Percentiles rank a stretch among this genome's conserved stretches.
phyloP scores from a whole-genome alignment of 2,888 invertebrate species.

The Campoplex capitator region DNA sequence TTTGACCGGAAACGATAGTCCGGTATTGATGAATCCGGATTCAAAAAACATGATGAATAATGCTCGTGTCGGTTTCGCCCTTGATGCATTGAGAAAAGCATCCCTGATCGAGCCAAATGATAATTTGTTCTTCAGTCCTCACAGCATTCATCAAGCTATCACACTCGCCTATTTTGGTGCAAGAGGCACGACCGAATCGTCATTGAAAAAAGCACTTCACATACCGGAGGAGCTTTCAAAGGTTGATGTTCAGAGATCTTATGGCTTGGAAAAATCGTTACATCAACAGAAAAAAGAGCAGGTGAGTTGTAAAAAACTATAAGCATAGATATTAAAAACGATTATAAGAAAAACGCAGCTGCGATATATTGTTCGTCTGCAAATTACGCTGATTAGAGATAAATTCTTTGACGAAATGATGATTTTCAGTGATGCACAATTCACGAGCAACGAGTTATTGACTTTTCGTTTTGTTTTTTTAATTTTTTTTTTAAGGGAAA shows the following conservation, averaged over 20 bases:
- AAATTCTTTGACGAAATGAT: too few species aligned
- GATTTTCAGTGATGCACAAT: background rate
- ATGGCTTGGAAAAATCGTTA: conserved; percentile 89
- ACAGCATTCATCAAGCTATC: conserved; percentile 93
- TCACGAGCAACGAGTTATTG: background rate
- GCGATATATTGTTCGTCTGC: background rate
- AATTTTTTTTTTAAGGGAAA: conserved; percentile 74
- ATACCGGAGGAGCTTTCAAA: conserved; percentile 88
- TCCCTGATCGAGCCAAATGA: conserved; percentile 88
- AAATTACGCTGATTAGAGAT: background rate
- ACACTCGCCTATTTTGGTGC: conserved; percentile 92
- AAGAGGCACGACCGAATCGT: conserved; percentile 89
- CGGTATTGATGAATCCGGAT: conserved; percentile 76
- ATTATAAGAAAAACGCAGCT: too few species aligned
- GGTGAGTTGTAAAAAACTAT: background rate
- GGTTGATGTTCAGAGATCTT: conserved; percentile 90
- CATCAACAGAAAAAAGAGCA: background rate
- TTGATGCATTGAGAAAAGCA: conserved; percentile 89
- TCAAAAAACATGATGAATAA: conserved; percentile 85
- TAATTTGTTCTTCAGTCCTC: conserved; percentile 95
- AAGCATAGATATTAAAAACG: background rate
- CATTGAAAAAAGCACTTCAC: conserved; percentile 88
- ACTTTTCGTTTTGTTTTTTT: conserved; percentile 8
- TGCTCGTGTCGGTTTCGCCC: conserved; percentile 89
- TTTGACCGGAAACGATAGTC: conserved; percentile 84